phyloP scores from a whole-genome alignment of 2,113 vertebrate species.

The Pseudonaja textilis region DNA sequence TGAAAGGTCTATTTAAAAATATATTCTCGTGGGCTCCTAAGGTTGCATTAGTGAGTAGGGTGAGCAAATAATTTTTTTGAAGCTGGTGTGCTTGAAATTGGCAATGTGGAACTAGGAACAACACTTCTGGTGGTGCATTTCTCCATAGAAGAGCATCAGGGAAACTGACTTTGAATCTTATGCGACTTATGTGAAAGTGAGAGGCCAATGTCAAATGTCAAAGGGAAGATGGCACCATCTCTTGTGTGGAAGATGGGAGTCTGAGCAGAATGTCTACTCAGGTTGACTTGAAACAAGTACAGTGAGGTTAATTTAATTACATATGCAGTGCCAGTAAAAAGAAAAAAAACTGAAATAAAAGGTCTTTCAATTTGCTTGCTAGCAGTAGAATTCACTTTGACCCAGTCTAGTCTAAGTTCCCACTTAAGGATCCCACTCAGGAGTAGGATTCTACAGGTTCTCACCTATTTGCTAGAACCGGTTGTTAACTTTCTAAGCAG shows the following conservation, averaged over 20 bases:
- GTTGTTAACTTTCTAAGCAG: too few species aligned
- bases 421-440: not conserved
- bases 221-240: not conserved
- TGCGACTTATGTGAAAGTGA: not conserved
- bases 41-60: not conserved
- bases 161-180: not conserved
- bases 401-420: too few species aligned
- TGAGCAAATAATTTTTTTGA: not conserved
- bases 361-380: not conserved
- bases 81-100: not conserved
- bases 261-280: not conserved
- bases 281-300: not conserved
- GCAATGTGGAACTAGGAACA: not conserved
- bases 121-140: not conserved
- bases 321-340: too few species aligned
- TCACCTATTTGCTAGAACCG: too few species aligned
- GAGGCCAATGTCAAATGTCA: too few species aligned
- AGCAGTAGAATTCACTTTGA: too few species aligned
- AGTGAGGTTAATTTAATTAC: not conserved
- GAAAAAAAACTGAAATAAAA: not conserved
- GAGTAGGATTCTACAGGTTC: too few species aligned
- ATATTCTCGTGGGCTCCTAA: not conserved
- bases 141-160: not conserved
- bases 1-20: not conserved
- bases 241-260: not conserved